Evolutionary conservation across 2,797 vertebrate species (phyloP).

Genomic region (Sciurus carolinensis): DNA sequence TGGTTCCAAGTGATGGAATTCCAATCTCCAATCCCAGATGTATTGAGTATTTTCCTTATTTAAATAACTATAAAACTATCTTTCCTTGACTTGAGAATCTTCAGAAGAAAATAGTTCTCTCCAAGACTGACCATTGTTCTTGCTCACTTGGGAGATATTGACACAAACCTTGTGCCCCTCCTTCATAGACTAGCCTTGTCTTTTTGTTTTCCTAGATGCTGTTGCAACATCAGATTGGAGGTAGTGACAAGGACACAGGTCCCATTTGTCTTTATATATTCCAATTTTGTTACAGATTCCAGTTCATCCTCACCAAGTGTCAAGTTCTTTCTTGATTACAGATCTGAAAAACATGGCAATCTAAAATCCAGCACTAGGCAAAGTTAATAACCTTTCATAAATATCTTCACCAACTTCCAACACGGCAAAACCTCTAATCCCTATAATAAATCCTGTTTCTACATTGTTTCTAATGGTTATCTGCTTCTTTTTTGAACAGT

Average conservation of each 20-base stretch:
- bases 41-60: background rate
- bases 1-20: background rate
- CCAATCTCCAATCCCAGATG: rapidly evolving
- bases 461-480: background rate
- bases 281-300: background rate
- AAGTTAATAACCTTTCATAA: background rate
- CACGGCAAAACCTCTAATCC: background rate
- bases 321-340: background rate
- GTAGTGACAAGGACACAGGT: background rate
- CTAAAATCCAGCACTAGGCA: rapidly evolving
- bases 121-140: background rate
- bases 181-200: rapidly evolving
- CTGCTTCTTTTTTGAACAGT: background rate
- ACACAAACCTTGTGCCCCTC: background rate
- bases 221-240: background rate
- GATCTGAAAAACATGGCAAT: background rate
- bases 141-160: background rate
- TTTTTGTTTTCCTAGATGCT: background rate
- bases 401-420: background rate
- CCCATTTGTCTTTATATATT: background rate
- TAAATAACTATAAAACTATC: background rate
- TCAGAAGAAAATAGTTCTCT: background rate
- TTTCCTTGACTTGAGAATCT: background rate
- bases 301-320: background rate
- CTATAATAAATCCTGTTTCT: background rate